A percentile compares a stretch with the other conserved stretches of the same genome.
Conservation (phyloP, 2,888 invertebrate genomes). For the Eubasilissa splendida region DNA sequence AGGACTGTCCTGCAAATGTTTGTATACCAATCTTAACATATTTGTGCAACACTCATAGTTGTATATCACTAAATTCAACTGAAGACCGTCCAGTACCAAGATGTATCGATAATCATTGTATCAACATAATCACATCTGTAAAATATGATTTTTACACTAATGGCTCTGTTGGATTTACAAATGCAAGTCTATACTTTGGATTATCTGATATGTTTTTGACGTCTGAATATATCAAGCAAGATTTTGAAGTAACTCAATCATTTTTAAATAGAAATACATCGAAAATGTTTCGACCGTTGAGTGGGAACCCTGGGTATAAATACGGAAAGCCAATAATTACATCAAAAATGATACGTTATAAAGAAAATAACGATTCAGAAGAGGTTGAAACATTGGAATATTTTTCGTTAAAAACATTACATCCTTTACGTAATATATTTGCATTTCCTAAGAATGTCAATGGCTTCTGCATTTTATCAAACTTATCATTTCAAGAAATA, state of each 20-base stretch:
- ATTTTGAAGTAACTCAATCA: constrained; percentile 41
- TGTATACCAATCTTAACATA: constrained; percentile 43
- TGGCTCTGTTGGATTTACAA: constrained; percentile 54
- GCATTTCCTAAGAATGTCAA: constrained; percentile 62
- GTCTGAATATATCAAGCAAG: constrained; percentile 37
- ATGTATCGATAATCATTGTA: constrained; percentile 32
- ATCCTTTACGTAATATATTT: constrained; percentile 62
- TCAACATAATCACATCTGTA: constrained; percentile 47
- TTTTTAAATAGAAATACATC: constrained; percentile 50
- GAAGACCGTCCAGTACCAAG: constrained; percentile 24
- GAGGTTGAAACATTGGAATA: constrained; percentile 54
- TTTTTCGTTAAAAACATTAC: constrained; percentile 45
- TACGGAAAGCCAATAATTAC: constrained; percentile 73
- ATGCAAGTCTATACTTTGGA: constrained; percentile 51
- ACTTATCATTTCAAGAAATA: constrained; percentile 60
- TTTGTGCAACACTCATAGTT: constrained; percentile 33
- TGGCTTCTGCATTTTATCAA: constrained; percentile 62
- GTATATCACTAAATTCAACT: constrained; percentile 39
- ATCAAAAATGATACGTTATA: constrained; percentile 57
- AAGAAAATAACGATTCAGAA: constrained; percentile 58
- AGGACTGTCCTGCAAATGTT: constrained; percentile 50
- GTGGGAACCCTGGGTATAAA: constrained; percentile 81
- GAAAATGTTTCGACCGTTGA: constrained; percentile 63
- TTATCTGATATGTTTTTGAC: constrained; percentile 27
- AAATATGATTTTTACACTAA: constrained; percentile 50